Conservation (phyloP, 1,140 invertebrate genomes). For the Scaptomyza montana region DNA sequence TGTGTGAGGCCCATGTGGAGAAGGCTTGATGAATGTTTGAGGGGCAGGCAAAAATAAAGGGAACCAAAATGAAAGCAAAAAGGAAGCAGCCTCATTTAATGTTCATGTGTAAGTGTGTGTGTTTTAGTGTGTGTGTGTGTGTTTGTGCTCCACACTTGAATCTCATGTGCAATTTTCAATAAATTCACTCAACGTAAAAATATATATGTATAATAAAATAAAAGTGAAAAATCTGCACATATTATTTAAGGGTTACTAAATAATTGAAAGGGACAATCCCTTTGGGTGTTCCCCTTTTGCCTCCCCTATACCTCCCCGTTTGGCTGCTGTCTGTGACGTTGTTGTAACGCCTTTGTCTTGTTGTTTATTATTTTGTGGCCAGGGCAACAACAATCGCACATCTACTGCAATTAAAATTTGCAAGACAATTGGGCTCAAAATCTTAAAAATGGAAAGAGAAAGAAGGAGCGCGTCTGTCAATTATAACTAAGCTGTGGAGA, state of each 20-base stretch:
- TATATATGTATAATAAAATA: constrained; percentile 19
- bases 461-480: constrained; percentile 36
- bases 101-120: constrained; percentile 9
- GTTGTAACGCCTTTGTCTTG: constrained; percentile 72
- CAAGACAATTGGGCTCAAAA: constrained; percentile 62
- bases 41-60: not conserved
- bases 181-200: constrained; percentile 37
- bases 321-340: constrained; percentile 19
- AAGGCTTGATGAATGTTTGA: not conserved
- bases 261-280: constrained; percentile 16
- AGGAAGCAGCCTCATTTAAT: constrained; percentile 27
- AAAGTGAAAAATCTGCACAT: constrained; percentile 52
- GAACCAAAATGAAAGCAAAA: constrained; percentile 16
- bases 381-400: constrained; percentile 49
- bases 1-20: constrained; percentile 6
- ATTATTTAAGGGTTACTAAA: constrained; percentile 77
- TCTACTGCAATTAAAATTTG: constrained; percentile 74
- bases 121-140: not conserved
- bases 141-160: constrained; percentile 7
- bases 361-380: constrained; percentile 75
- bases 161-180: constrained; percentile 55
- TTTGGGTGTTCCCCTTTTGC: not conserved
- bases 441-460: not conserved
- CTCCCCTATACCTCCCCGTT: not conserved
- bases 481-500: constrained; percentile 20